Conservation (phyloP, 2,113 vertebrate genomes). For the Pholis gunnellus region DNA sequence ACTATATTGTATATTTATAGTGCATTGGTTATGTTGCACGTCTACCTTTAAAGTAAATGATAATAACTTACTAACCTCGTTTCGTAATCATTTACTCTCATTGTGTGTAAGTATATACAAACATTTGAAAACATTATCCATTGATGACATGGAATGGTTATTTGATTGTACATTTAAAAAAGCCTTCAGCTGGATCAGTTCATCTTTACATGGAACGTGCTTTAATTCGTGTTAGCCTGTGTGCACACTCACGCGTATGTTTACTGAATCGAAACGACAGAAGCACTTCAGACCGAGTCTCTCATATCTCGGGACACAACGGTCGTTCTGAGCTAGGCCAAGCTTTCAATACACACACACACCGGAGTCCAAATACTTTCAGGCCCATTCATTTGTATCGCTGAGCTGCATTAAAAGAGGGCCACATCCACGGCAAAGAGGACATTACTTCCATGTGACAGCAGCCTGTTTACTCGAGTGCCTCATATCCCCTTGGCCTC, state of each 20-base stretch:
- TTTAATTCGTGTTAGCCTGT: slow-evolving; percentile 30
- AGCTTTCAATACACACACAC: slow-evolving; percentile 60
- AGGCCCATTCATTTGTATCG: slow-evolving; percentile 70
- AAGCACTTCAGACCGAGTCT: slow-evolving; percentile 69
- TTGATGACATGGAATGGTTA: neutral
- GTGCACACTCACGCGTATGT: slow-evolving; percentile 34
- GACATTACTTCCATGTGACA: slow-evolving; percentile 80
- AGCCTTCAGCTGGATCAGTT: slow-evolving; percentile 24
- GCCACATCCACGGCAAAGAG: slow-evolving; percentile 64
- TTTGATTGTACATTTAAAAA: slow-evolving; percentile 23
- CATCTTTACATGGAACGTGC: neutral
- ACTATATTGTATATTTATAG: neutral
- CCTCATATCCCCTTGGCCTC: slow-evolving; percentile 67
- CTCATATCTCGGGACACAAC: slow-evolving; percentile 72
- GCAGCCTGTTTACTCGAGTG: slow-evolving; percentile 78
- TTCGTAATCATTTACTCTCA: too few relatives aligned
- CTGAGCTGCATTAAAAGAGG: slow-evolving; percentile 70
- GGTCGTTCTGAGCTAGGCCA: slow-evolving; percentile 75
- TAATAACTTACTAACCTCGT: neutral
- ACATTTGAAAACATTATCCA: neutral
- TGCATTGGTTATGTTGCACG: neutral
- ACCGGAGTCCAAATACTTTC: slow-evolving; percentile 71
- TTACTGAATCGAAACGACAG: slow-evolving; percentile 56
- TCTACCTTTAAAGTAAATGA: neutral
- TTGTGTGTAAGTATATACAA: neutral